These are phyloP conservation scores for Anguilla pacifica DNA, from an alignment of 2,797 vertebrate genomes.

Conservation along the genomic window DNA sequence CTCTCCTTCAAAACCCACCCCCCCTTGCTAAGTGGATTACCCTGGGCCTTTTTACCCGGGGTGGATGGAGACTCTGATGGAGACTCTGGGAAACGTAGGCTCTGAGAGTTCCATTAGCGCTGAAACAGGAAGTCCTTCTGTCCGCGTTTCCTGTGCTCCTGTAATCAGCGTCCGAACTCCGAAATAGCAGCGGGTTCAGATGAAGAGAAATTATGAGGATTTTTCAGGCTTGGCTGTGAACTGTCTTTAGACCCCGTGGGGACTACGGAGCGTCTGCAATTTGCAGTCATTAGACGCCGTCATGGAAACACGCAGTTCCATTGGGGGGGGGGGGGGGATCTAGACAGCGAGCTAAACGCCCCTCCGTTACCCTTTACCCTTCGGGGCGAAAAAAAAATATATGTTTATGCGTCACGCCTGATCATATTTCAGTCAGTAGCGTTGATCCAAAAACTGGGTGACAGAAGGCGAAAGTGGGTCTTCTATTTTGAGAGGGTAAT, in stretches of 20 bases:
- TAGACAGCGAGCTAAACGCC: not conserved
- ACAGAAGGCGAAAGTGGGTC: not conserved
- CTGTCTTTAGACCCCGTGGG: not conserved
- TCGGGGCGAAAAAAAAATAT: not conserved
- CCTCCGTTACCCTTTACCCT: not conserved
- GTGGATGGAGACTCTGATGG: not conserved
- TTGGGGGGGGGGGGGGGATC: not conserved
- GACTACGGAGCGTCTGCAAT: not conserved
- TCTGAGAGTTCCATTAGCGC: not conserved
- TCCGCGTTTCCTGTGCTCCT: not conserved
- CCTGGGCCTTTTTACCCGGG: not conserved
- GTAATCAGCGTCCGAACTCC: not conserved
- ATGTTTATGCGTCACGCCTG: not conserved
- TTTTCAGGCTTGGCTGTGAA: not conserved
- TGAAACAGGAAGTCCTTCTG: not conserved
- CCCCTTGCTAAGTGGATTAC: not conserved
- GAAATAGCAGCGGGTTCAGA: not conserved
- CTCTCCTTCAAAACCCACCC: not conserved
- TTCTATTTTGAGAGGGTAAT: slow-evolving; percentile 10
- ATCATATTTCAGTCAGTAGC: not conserved
- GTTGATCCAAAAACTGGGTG: not conserved
- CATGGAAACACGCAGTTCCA: not conserved
- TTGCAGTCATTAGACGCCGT: not conserved
- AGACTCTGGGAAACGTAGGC: not conserved
- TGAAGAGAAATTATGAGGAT: not conserved